Evolutionary conservation across 2,888 invertebrate species (phyloP).

Genomic region (Pollenia amentaria): DNA sequence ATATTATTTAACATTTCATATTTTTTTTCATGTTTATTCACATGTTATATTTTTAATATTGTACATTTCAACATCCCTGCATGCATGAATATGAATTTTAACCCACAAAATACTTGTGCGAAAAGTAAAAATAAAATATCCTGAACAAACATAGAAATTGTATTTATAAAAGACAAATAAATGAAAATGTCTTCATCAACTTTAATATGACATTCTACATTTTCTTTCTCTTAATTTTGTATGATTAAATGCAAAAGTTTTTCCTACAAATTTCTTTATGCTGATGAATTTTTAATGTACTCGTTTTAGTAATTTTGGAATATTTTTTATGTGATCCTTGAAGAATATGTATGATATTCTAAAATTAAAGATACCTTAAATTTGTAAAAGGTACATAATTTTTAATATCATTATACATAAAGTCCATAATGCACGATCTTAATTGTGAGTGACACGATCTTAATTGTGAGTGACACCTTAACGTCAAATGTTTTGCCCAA

Average conservation of each 20-base stretch:
- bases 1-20: constrained; percentile 45
- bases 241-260: constrained; percentile 27
- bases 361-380: too few species aligned
- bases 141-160: constrained; percentile 31
- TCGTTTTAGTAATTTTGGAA: background rate
- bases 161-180: constrained; percentile 56
- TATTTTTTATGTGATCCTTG: too few species aligned
- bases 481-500: too few species aligned
- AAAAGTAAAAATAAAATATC: constrained; percentile 22
- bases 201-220: background rate
- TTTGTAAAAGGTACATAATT: too few species aligned
- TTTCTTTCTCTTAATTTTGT: background rate
- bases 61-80: background rate
- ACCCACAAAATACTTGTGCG: background rate
- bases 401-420: too few species aligned
- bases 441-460: too few species aligned
- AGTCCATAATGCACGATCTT: too few species aligned
- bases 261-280: constrained; percentile 24
- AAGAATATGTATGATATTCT: too few species aligned
- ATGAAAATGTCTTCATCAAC: constrained; percentile 33
- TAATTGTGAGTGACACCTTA: too few species aligned
- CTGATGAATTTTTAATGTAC: constrained; percentile 17
- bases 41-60: constrained; percentile 22
- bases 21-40: constrained; percentile 30
- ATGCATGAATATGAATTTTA: background rate